Conservation (phyloP, 2,113 vertebrate species). For the Lophotis ruficrista region DNA sequence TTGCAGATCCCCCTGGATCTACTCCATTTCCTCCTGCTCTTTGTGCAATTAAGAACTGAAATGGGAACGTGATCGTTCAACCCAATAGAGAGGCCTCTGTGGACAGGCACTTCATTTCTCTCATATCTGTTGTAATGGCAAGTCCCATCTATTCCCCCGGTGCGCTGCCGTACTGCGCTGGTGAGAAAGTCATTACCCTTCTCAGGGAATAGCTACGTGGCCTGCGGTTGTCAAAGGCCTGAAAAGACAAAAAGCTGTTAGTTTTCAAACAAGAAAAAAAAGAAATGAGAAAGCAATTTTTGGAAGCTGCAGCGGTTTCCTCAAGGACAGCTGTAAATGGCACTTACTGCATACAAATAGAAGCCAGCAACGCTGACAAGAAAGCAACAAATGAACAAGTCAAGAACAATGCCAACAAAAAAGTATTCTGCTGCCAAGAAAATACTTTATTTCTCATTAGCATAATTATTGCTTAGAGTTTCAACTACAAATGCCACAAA, state of each 20-base stretch:
- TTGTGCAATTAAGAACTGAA: constrained; percentile 29
- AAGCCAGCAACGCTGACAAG: neutral
- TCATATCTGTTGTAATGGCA: neutral
- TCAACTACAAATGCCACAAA: constrained; percentile 11
- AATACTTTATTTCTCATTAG: constrained; percentile 51
- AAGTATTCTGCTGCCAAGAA: constrained; percentile 46
- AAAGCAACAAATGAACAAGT: constrained; percentile 46
- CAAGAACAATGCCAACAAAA: constrained; percentile 39
- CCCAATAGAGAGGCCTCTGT: neutral
- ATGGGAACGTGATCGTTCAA: neutral
- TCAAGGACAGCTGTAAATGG: constrained; percentile 47
- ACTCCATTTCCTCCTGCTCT: neutral
- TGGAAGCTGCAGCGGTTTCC: constrained; percentile 9
- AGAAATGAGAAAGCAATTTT: neutral
- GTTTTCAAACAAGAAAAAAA: neutral
- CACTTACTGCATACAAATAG: neutral
- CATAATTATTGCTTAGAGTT: constrained; percentile 58
- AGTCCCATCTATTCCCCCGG: neutral
- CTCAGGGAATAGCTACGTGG: neutral
- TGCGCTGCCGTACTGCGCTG: neutral
- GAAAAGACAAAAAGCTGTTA: constrained; percentile 9
- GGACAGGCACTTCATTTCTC: neutral
- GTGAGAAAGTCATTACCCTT: constrained; percentile 18
- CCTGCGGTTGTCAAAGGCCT: neutral
- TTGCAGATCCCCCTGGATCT: constrained; percentile 12